Base-by-base conservation (phyloP, 2,888 invertebrate species). In the Tachina fera region DNA sequence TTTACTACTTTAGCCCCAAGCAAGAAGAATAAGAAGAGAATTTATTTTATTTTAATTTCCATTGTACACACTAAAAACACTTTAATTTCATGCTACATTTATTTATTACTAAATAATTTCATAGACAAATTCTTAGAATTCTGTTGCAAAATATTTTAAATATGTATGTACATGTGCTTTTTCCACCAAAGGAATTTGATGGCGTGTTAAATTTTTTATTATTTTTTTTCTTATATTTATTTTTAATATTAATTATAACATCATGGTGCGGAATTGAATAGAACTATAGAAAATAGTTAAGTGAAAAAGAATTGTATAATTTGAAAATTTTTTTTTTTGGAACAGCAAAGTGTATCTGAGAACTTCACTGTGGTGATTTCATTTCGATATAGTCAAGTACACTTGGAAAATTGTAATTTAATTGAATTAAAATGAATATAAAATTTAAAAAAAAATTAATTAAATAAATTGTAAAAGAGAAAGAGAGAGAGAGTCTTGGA, bases 61-160 rank as follows among this genome's bases (percentile, higher is more conserved):
- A 79, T 72, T 45, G 71, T 63, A 63, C 14, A 9, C 16, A n/a
- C 43, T 43, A 16, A 16, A 72, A 79, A 71, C 78, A 80, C 67
- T 81, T 90, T 89, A 89, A 90, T 90, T 90, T 90, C 89, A 90
- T 89, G 90, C 88, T 89, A 89, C 89, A 89, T 90, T 90, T 89
- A 88, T 87, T 88, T 88, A 70, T 63, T 56, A 63, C 63, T 47
- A 71, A 61, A 70, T 60, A 68, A 83, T 60, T 77, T 71, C 72
- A 72, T 77, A 60, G 65, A 71, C 14, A 68, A 83, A 83, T 83
- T 83, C 83, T 61, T 77, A 9, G 72, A 83, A 83, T 83, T 83
- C 51, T 61, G n/a, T 47, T 53, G 70, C 60, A 16, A 72, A 61
- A 53, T 45, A 16, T 65, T 71, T 10, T 53, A 19, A 60, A 49